phyloP scores from a whole-genome alignment of 2,888 invertebrate genomes.

The Pristionchus exspectatus region DNA sequence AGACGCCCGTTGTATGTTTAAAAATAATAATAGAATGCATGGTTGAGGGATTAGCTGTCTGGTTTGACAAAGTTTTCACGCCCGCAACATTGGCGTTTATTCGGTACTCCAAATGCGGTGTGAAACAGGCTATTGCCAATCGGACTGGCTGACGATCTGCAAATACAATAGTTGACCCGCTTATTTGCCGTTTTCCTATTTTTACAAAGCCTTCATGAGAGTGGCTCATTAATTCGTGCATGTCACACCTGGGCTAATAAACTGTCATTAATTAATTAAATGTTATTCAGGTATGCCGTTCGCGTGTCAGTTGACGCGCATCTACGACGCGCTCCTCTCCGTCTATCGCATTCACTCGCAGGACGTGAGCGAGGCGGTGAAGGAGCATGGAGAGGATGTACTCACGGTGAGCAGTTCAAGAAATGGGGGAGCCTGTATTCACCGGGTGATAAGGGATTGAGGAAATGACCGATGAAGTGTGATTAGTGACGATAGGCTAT shows the following conservation, averaged over 20 bases:
- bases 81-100: not conserved
- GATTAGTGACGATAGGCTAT: too few relatives aligned
- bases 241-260: too few relatives aligned
- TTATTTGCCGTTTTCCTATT: not conserved
- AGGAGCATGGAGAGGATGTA: slow-evolving; percentile 94
- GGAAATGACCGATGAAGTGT: too few relatives aligned
- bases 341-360: slow-evolving; percentile 88
- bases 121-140: not conserved
- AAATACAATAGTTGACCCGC: not conserved
- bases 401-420: slow-evolving; percentile 85
- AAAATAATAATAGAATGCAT: not conserved
- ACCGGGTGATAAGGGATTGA: too few relatives aligned
- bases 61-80: not conserved
- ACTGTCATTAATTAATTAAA: too few relatives aligned
- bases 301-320: slow-evolving; percentile 87
- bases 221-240: too few relatives aligned
- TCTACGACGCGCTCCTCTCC: slow-evolving; percentile 98
- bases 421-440: not conserved
- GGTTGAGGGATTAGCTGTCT: too few relatives aligned
- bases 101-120: not conserved
- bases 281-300: slow-evolving; percentile 86
- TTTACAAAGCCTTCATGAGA: not conserved
- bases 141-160: too few relatives aligned
- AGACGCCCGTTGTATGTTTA: too few relatives aligned
- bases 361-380: slow-evolving; percentile 94